Evolutionary conservation across 2,797 vertebrate species (phyloP).

Genomic region (Lepilemur ruficaudatus): DNA sequence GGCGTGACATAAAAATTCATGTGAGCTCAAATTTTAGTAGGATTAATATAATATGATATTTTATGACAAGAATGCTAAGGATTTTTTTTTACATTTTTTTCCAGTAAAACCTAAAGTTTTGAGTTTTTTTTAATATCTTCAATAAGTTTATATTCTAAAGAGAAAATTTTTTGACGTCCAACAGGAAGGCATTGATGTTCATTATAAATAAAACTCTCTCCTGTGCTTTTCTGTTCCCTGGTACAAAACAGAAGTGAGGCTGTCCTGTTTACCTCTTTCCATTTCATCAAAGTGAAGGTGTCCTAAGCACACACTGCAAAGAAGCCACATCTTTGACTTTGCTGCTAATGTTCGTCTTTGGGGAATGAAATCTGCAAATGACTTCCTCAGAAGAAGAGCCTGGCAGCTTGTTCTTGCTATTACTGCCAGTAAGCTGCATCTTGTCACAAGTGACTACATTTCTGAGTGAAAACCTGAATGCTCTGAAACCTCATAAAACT

Average conservation of each 20-base stretch:
- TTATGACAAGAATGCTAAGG: neutral
- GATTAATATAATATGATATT: neutral
- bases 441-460: slow-evolving; percentile 56
- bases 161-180: slow-evolving; percentile 58
- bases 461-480: neutral
- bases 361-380: slow-evolving; percentile 50
- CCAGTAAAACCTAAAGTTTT: neutral
- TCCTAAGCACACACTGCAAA: slow-evolving; percentile 35
- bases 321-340: slow-evolving; percentile 36
- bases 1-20: neutral
- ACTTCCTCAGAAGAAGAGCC: slow-evolving; percentile 46
- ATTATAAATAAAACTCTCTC: slow-evolving; percentile 64
- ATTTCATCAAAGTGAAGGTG: slow-evolving; percentile 65
- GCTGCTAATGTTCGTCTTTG: neutral
- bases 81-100: neutral
- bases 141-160: slow-evolving; percentile 66
- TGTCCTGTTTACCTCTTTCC: neutral
- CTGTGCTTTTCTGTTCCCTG: neutral
- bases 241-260: neutral
- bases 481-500: neutral
- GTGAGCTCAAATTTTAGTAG: neutral
- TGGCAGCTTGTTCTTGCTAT: slow-evolving; percentile 23
- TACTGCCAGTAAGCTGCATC: neutral
- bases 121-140: neutral
- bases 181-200: slow-evolving; percentile 56